Conservation (phyloP, 1,140 invertebrate genomes). For the Brachionus manjavacas region DNA sequence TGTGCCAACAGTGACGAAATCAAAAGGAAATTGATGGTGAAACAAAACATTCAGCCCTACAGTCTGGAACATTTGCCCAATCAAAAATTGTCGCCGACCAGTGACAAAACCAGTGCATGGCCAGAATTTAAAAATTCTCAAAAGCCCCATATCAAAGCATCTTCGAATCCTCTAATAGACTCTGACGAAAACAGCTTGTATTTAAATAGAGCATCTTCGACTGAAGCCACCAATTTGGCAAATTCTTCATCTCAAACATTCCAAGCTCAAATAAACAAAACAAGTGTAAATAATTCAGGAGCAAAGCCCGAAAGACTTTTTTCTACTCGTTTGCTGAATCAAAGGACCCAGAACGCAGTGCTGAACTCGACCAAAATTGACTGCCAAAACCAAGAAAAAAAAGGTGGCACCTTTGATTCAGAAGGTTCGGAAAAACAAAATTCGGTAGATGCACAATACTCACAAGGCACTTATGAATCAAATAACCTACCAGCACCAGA, state of each 20-base stretch:
- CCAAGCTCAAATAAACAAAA: neutral
- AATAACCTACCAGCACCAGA: neutral
- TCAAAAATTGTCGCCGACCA: neutral
- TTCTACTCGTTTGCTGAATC: neutral
- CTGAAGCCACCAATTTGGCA: neutral
- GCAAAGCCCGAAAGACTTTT: conserved; percentile 21
- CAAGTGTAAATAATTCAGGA: neutral
- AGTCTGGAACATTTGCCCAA: neutral
- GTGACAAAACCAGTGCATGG: neutral
- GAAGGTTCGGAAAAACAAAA: conserved; percentile 3
- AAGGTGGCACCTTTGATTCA: neutral
- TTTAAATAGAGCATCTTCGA: neutral
- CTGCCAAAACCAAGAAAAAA: neutral
- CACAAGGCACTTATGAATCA: neutral
- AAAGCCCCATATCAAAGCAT: neutral
- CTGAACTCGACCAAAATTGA: neutral
- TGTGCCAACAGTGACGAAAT: neutral
- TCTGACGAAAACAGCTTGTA: conserved; percentile 2
- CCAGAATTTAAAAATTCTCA: neutral
- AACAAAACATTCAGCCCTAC: neutral
- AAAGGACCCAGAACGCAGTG: neutral
- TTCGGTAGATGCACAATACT: neutral
- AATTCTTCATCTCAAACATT: conserved; percentile 31
- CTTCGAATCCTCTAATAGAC: neutral
- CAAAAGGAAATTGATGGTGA: neutral